Base-by-base conservation (phyloP, 2,113 vertebrate genomes). In the Leptobrachium ailaonicum region DNA sequence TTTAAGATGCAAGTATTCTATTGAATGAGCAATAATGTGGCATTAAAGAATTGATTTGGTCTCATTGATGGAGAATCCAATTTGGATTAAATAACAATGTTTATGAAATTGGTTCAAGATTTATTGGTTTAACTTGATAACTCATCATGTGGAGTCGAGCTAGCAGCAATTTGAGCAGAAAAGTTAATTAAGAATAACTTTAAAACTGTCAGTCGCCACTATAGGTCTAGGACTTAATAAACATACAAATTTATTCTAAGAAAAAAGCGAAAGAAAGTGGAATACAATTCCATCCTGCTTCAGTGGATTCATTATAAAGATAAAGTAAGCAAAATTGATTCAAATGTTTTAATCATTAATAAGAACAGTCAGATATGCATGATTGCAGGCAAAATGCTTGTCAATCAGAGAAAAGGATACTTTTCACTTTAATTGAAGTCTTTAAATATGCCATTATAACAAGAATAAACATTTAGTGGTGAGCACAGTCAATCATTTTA, bases 131-230 rank as follows among this genome's bases (percentile, higher is more conserved):
- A 79, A 47, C 74, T 83, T 42, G 70, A 79, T 82, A 88, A 87
- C 68, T 87, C 86, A 87, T 88, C 88, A 87, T 83, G 77, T 83
- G 53, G 53, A 66, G 12, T 86, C 86, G 83, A 85, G 83, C 84
- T 90, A 85, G 53, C 69, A 88, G 84, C 82, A 89, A 85, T 85
- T 82, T 85, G 83, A 89, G 75, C 62, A 87, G 66, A 90, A 85
- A 87, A 86, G 82, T 88, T 90, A 89, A 90, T 91, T 88, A 90
- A 87, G 83, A 86, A 84, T 87, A 82, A 86, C 85, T 89, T 88
- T 77, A 80, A 79, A 86, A 82, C 70, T 77, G 80, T 82, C 83
- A 85, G 85, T 76, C 82, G 82, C 66, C 56, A 44, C 66, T 71
- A 20, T 73, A 85, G 6, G 60, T 84, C 85, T 54, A 73, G 60